Conservation (phyloP, 1,140 invertebrate species). For the Drosophila orena region DNA sequence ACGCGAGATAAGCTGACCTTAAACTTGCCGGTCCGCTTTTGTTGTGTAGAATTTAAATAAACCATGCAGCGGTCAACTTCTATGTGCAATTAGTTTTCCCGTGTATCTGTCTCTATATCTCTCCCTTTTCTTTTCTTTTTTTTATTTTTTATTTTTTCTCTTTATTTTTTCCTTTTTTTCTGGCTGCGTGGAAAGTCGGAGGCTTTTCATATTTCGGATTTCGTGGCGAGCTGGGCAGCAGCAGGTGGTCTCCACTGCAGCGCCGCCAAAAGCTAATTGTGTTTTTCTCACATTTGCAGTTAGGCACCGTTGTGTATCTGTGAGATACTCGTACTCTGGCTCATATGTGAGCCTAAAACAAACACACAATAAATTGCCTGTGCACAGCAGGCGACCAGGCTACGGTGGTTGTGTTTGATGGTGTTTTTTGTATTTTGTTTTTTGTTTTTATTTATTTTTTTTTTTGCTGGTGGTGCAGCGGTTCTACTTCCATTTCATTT, state of each 20-base stretch:
- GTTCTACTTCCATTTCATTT: slow-evolving; percentile 75
- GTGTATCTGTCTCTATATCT: slow-evolving; percentile 17
- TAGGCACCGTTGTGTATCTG: slow-evolving; percentile 58
- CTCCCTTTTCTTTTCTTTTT: slow-evolving; percentile 26
- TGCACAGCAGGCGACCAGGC: slow-evolving; percentile 64
- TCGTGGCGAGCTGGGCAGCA: slow-evolving; percentile 57
- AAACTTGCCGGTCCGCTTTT: slow-evolving; percentile 76
- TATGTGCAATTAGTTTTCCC: slow-evolving; percentile 78
- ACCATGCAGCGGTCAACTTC: slow-evolving; percentile 70
- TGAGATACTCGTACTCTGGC: slow-evolving; percentile 58
- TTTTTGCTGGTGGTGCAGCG: slow-evolving; percentile 12
- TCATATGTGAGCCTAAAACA: slow-evolving; percentile 78
- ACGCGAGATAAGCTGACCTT: slow-evolving; percentile 71
- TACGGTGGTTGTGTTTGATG: slow-evolving; percentile 29
- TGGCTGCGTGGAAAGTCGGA: slow-evolving; percentile 65
- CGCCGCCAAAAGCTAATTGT: slow-evolving; percentile 82
- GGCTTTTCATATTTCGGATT: slow-evolving; percentile 46
- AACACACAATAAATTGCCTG: slow-evolving; percentile 83
- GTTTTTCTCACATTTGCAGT: slow-evolving; percentile 83
- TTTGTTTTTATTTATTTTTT: slow-evolving; percentile 27
- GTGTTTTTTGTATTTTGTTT: slow-evolving; percentile 23
- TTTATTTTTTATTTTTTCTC: not conserved
- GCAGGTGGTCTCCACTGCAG: slow-evolving; percentile 64
- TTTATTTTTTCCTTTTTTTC: slow-evolving; percentile 1
- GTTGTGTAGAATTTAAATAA: slow-evolving; percentile 71